Evolutionary conservation across 2,113 vertebrate species (phyloP).

Genomic region (Oxygymnocypris stewartii): DNA sequence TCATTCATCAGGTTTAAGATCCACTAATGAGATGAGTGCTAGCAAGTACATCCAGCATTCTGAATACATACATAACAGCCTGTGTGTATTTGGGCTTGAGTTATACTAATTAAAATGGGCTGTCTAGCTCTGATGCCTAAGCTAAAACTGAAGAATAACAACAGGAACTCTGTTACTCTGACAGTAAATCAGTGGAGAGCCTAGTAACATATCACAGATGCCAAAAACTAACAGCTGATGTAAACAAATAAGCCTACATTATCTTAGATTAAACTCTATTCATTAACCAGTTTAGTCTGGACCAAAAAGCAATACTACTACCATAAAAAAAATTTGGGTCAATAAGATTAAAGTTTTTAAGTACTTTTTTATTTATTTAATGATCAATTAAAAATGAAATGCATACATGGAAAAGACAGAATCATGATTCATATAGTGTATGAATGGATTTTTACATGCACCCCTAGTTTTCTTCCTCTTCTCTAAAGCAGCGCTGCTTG

Average conservation of each 20-base stretch:
- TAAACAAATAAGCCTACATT: neutral
- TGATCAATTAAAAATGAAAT: no score
- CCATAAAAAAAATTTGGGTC: no score
- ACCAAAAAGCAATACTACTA: no score
- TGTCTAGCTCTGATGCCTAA: neutral
- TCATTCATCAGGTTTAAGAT: conserved; percentile 13
- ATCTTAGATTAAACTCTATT: no score
- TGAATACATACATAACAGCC: neutral
- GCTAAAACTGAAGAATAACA: neutral
- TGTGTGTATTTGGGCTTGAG: neutral
- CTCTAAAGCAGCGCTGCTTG: no score
- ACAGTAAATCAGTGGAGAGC: neutral
- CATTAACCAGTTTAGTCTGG: no score
- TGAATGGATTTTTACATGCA: no score
- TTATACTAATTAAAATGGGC: neutral
- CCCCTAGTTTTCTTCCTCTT: no score
- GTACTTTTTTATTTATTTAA: no score
- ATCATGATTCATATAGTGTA: no score
- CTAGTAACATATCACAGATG: neutral
- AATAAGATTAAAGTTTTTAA: no score
- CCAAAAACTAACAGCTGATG: neutral
- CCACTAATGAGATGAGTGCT: neutral
- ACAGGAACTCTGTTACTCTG: neutral
- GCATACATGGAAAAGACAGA: no score
- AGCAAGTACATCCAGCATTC: neutral